Conservation (phyloP, 2,113 vertebrate species). For the Hypocryptadius cinnamomeus region DNA sequence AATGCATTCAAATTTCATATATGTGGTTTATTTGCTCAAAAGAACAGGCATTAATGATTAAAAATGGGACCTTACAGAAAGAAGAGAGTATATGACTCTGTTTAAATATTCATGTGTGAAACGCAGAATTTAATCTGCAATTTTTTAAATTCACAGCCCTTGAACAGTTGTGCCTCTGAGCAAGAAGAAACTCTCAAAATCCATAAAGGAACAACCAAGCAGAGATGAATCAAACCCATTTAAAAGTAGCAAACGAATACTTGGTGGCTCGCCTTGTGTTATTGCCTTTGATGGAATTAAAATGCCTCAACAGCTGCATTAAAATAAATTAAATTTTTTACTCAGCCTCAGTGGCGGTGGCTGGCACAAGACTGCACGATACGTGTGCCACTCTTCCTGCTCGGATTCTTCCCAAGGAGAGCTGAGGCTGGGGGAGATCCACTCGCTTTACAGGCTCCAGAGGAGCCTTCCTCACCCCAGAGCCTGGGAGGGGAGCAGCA, state of each 20-base stretch:
- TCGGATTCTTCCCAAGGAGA: background rate
- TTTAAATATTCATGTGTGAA: slow-evolving; percentile 7
- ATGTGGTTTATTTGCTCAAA: background rate
- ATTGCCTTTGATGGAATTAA: background rate
- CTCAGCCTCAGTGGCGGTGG: background rate
- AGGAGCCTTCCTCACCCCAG: background rate
- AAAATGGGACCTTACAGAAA: background rate
- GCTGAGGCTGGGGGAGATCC: background rate
- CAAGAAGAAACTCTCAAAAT: background rate
- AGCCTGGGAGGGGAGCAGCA: background rate
- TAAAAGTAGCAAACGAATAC: background rate
- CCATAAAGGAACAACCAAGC: background rate
- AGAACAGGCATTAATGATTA: slow-evolving; percentile 15
- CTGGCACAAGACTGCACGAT: background rate
- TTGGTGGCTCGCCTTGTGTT: background rate
- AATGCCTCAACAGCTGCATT: background rate
- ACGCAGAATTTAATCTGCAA: background rate
- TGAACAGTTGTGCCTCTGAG: background rate
- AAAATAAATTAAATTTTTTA: slow-evolving; percentile 22
- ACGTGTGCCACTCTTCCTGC: fast-evolving
- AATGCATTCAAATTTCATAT: background rate
- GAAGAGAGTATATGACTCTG: background rate
- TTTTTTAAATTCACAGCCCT: background rate
- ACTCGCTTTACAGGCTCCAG: background rate
- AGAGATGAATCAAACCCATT: background rate